phyloP scores from a whole-genome alignment of 2,797 vertebrate genomes.

The Furcifer pardalis region DNA sequence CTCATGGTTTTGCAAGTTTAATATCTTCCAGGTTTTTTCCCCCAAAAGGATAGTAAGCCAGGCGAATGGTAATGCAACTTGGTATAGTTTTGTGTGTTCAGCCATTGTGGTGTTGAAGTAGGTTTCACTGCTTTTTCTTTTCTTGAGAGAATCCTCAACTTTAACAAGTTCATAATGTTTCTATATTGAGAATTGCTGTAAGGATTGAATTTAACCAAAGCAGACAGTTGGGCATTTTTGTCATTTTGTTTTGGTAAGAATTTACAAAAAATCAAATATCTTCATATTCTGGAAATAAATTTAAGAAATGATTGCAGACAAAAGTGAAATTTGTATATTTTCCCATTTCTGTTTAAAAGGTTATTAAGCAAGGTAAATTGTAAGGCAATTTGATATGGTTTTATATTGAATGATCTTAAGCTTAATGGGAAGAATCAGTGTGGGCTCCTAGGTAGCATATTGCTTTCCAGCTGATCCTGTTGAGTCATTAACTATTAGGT shows the following conservation, averaged over 20 bases:
- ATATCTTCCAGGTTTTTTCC: too few relatives aligned
- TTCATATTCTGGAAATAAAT: not conserved
- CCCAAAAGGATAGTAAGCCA: too few relatives aligned
- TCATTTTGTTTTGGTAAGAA: not conserved
- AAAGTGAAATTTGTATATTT: not conserved
- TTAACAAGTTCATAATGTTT: not conserved
- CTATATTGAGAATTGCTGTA: not conserved
- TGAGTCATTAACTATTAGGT: not conserved
- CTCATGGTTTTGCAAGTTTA: not conserved
- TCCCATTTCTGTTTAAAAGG: not conserved
- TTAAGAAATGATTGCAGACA: not conserved
- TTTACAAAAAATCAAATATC: not conserved
- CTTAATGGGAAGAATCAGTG: not conserved
- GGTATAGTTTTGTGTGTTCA: not conserved
- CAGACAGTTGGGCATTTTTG: not conserved
- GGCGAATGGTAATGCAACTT: too few relatives aligned
- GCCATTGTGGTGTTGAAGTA: not conserved
- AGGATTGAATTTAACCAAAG: not conserved
- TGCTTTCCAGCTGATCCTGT: not conserved
- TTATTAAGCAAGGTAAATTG: not conserved
- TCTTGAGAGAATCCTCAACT: not conserved
- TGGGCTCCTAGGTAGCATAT: not conserved
- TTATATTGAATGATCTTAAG: not conserved
- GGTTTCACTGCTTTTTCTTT: not conserved
- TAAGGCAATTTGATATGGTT: slow-evolving; percentile 25